Evolutionary conservation across 64 coral and sea anemone genomes (phyloP).

Genomic region (Porites australiensis): DNA sequence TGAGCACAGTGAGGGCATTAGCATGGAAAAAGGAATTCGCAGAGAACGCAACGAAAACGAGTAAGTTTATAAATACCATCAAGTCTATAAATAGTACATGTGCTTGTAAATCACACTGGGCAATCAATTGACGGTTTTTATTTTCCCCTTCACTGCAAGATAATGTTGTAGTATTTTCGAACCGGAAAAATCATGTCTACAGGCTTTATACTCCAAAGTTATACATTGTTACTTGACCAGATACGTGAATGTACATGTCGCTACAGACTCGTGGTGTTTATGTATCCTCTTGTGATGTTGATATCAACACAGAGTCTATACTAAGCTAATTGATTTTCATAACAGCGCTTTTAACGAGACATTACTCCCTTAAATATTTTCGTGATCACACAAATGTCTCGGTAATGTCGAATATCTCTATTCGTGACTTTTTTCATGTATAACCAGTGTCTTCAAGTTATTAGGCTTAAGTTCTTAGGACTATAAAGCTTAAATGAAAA

Average conservation of each 20-base stretch:
- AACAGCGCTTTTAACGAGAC: not conserved
- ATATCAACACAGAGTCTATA: not conserved
- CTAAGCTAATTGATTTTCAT: not conserved
- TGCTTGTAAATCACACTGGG: too few relatives aligned
- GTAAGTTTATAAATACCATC: not conserved
- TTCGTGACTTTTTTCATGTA: not conserved
- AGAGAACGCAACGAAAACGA: conserved; percentile 13
- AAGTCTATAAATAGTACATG: too few relatives aligned
- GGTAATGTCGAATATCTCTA: not conserved
- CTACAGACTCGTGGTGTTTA: not conserved
- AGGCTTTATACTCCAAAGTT: too few relatives aligned
- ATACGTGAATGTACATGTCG: too few relatives aligned
- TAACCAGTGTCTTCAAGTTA: not conserved
- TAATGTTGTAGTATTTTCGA: too few relatives aligned
- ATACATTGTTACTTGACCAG: too few relatives aligned
- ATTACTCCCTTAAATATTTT: not conserved
- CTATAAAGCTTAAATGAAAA: not conserved
- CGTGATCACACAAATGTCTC: not conserved
- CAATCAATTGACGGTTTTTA: not conserved
- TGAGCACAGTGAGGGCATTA: not conserved
- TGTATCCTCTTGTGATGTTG: not conserved
- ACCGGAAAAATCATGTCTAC: not conserved
- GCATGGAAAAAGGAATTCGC: conserved; percentile 37
- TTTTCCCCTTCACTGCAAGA: not conserved
- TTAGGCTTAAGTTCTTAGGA: not conserved